Conservation (phyloP, 1,140 invertebrate species). For the Macrostomum lignano region DNA sequence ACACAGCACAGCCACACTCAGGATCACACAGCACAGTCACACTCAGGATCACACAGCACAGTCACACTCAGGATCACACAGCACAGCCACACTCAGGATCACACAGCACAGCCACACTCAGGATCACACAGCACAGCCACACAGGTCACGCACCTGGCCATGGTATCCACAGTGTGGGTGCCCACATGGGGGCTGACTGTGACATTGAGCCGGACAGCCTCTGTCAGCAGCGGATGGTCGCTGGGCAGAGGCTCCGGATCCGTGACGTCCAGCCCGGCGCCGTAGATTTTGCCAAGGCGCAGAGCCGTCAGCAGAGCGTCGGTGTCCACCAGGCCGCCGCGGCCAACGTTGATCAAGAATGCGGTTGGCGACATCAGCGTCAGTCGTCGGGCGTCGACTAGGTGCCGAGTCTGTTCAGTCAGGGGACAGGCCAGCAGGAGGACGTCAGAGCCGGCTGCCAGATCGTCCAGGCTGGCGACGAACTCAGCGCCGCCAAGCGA, state of each 20-base stretch:
- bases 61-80: no score
- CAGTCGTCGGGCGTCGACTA: constrained; percentile 46
- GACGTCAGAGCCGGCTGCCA: no score
- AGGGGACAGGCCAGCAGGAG: constrained; percentile 43
- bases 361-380: constrained; percentile 49
- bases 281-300: constrained; percentile 10
- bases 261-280: constrained; percentile 13
- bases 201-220: constrained; percentile 8
- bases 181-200: constrained; percentile 10
- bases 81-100: no score
- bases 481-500: no score
- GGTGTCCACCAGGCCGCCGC: constrained; percentile 44
- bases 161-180: no score
- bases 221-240: constrained; percentile 9
- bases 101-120: no score
- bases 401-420: constrained; percentile 40
- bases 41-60: no score
- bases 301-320: constrained; percentile 35
- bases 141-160: no score
- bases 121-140: no score
- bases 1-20: no score
- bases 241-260: constrained; percentile 12
- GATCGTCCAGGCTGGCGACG: no score
- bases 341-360: constrained; percentile 46
- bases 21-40: no score